phyloP scores from a whole-genome alignment of 2,888 invertebrate species.

The Parthenolecanium corni region DNA sequence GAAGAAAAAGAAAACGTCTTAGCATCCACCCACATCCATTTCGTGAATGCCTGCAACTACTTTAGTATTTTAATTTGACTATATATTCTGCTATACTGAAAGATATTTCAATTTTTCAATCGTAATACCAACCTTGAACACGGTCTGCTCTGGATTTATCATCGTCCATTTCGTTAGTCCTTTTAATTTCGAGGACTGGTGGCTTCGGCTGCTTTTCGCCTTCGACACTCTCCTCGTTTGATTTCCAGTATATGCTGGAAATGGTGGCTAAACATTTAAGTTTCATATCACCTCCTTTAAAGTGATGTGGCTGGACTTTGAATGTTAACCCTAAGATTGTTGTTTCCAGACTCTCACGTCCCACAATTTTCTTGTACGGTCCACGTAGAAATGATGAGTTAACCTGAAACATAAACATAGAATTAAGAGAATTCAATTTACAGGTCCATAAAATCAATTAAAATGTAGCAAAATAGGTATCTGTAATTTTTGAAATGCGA shows the following conservation, averaged over 20 bases:
- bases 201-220: constrained; percentile 58
- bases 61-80: too few relatives aligned
- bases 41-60: too few relatives aligned
- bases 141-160: constrained; percentile 57
- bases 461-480: too few relatives aligned
- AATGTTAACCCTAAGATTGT: constrained; percentile 68
- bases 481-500: too few relatives aligned
- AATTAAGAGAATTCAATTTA: too few relatives aligned
- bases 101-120: too few relatives aligned
- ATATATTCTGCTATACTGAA: too few relatives aligned
- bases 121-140: constrained; percentile 56
- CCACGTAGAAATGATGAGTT: constrained; percentile 37
- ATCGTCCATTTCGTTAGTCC: constrained; percentile 46
- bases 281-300: constrained; percentile 71
- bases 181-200: constrained; percentile 64
- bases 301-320: constrained; percentile 66
- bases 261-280: constrained; percentile 81
- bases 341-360: constrained; percentile 60
- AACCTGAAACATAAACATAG: constrained; percentile 32
- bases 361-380: constrained; percentile 43
- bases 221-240: constrained; percentile 78
- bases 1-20: too few relatives aligned
- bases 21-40: too few relatives aligned
- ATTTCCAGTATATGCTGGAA: constrained; percentile 73
- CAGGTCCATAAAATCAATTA: too few relatives aligned